Evolutionary conservation across 1,140 invertebrate genomes (phyloP).

Genomic region (Yoshiicerus persimilis): DNA sequence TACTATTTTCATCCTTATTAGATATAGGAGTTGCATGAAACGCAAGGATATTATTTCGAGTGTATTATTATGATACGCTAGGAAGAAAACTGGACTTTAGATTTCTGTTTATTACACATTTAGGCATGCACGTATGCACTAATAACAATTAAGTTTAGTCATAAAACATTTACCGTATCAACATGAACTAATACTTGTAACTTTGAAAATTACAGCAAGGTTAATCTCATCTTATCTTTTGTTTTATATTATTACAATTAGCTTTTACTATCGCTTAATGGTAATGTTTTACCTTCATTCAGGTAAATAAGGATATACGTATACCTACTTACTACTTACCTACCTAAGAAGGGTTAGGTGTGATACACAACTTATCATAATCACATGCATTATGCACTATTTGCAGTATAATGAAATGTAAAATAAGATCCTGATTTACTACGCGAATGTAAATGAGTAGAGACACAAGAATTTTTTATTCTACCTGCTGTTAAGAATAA

Average conservation of each 20-base stretch:
- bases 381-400: not conserved
- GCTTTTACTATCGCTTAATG: not conserved
- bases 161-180: no score
- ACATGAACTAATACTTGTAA: no score
- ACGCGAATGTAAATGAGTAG: not conserved
- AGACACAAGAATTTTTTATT: not conserved
- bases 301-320: no score
- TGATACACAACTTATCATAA: no score
- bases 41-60: no score
- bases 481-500: conserved; percentile 6
- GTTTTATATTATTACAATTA: not conserved
- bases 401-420: not conserved
- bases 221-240: not conserved
- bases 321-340: not conserved
- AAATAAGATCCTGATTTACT: conserved; percentile 2
- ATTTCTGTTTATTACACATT: no score
- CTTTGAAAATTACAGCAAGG: not conserved
- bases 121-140: no score
- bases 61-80: no score
- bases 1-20: not conserved
- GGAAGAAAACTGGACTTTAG: no score
- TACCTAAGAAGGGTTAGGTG: no score
- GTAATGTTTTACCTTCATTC: not conserved
- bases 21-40: no score
- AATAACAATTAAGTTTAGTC: no score